These are phyloP conservation scores for Orussus abietinus DNA, from an alignment of 1,140 invertebrate genomes.

Conservation along the genomic window DNA sequence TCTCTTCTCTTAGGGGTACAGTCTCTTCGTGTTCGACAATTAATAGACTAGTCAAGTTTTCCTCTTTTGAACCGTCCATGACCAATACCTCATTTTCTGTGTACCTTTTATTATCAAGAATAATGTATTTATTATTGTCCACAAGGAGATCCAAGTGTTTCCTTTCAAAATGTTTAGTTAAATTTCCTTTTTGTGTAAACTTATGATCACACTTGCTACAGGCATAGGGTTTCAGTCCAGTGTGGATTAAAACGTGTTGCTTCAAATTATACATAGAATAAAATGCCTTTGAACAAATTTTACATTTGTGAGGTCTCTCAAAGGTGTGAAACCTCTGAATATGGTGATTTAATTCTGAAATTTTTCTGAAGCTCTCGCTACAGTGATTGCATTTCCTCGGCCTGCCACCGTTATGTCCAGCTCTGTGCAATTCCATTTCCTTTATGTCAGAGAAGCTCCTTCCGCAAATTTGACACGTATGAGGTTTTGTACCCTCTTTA, in stretches of 20 bases:
- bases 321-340: constrained; percentile 20
- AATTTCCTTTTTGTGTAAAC: constrained; percentile 23
- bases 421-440: constrained; percentile 20
- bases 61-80: neutral
- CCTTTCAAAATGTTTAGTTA: constrained; percentile 17
- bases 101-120: neutral
- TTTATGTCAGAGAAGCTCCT: constrained; percentile 19
- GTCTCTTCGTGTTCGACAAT: constrained; percentile 11
- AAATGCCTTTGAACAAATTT: constrained; percentile 20
- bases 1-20: neutral
- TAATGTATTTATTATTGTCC: constrained; percentile 11
- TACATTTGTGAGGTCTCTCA: constrained; percentile 21
- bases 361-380: constrained; percentile 17
- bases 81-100: constrained; percentile 8
- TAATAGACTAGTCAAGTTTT: constrained; percentile 1
- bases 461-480: constrained; percentile 31
- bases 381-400: constrained; percentile 19
- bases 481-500: constrained; percentile 19
- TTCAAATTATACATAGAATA: constrained; percentile 20
- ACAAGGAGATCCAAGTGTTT: constrained; percentile 15
- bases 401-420: constrained; percentile 20
- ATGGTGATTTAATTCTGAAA: constrained; percentile 18
- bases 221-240: constrained; percentile 19
- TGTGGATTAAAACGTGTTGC: constrained; percentile 22
- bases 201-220: constrained; percentile 16